Evolutionary conservation across 1,140 invertebrate genomes (phyloP), one percentile per base, ranked within the genome.

Genomic region (Drosophila bocki): DNA sequence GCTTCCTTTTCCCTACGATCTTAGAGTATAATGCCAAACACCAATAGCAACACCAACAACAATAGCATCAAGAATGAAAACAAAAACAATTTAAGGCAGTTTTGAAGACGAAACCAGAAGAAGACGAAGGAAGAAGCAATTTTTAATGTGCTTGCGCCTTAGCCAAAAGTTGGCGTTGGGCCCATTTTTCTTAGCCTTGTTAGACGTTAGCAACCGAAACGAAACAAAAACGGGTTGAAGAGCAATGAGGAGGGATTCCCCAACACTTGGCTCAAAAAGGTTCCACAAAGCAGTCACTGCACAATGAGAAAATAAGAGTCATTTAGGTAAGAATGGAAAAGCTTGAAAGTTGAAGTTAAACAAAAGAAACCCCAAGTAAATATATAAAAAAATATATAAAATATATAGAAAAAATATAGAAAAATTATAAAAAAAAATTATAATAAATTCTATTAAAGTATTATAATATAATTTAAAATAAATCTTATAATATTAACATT

Each of bases 121-220:
- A 39, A 50, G 48, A 78, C 63, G 63, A 48, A 64, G 64, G 61
- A 67, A 80, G 69, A 59, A 75, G 74, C 70, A 78, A 85, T 90
- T 90, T 88, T 90, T 90, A 90, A 90, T 90, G 85, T 90, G 85
- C 79, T 90, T 88, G 85, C 85, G 85, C 85, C 78, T 85, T 90
- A 85, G 81, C 85, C 85, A 80, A 90, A 84, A 91, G 77, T 88
- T 90, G 84, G 85, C 78, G 84, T 88, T 88, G 84, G 84, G 84
- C 85, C 84, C 88, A 91, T 91, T 91, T 91, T 91, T 91, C 88
- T 91, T 91, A 64, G 79, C 78, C 88, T 91, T 91, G 88, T 91
- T 91, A 91, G 88, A 75, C 68, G 74, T 78, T 74, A 57, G 53
- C 35, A 42, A 72, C 44, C 53, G 37, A 74, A 72, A 59, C 67